phyloP scores from a whole-genome alignment of 2,888 invertebrate genomes.

The Nipponacmea schrenckii region DNA sequence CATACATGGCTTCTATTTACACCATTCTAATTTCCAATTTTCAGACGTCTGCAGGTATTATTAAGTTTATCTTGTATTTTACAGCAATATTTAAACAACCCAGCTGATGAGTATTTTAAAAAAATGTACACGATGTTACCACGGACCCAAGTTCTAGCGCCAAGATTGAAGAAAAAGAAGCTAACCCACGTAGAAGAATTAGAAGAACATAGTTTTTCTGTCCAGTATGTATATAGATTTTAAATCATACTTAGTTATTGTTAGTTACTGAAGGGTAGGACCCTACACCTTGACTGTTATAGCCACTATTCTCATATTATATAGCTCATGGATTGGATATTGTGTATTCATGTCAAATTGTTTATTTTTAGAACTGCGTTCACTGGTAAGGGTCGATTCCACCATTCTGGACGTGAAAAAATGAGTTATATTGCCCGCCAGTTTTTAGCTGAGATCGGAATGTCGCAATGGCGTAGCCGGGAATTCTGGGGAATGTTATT shows the following conservation, averaged over 20 bases:
- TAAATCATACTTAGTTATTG: background rate
- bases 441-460: slow-evolving; percentile 62
- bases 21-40: too few relatives aligned
- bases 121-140: slow-evolving; percentile 61
- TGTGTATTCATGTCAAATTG: background rate
- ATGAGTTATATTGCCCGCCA: slow-evolving; percentile 58
- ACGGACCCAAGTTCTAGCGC: slow-evolving; percentile 53
- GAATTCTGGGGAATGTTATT: slow-evolving; percentile 66
- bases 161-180: slow-evolving; percentile 43
- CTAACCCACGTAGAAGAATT: slow-evolving; percentile 60
- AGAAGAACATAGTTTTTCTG: slow-evolving; percentile 59
- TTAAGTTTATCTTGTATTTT: too few relatives aligned
- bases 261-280: too few relatives aligned
- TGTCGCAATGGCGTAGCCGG: slow-evolving; percentile 63
- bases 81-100: slow-evolving; percentile 57
- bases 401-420: slow-evolving; percentile 49
- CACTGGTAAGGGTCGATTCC: slow-evolving; percentile 52
- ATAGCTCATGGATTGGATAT: background rate
- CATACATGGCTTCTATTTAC: too few relatives aligned
- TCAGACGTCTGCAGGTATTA: too few relatives aligned
- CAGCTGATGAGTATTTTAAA: slow-evolving; percentile 59
- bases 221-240: slow-evolving; percentile 50
- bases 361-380: slow-evolving; percentile 47
- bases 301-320: too few relatives aligned
- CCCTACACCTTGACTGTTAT: too few relatives aligned